Evolutionary conservation across 2,113 vertebrate genomes (phyloP).

Genomic region (Barnardius zonarius): DNA sequence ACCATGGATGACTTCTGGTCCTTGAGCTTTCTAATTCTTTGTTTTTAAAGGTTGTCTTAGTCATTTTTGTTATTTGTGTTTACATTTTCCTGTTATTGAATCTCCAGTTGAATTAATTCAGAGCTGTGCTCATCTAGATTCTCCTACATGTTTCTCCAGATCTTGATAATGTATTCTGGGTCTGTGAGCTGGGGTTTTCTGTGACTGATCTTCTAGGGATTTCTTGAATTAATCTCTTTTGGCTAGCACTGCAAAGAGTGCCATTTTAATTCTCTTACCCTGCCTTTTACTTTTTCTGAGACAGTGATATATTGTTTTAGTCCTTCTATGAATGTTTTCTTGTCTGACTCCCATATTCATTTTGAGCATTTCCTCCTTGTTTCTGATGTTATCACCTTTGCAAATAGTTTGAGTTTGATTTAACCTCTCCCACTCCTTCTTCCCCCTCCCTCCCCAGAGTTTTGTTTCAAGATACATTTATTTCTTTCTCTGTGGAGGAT

Average conservation of each 20-base stretch:
- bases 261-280: background rate
- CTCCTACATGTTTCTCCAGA: background rate
- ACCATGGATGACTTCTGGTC: background rate
- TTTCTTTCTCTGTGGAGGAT: background rate
- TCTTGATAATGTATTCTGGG: background rate
- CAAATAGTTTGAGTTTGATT: background rate
- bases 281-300: background rate
- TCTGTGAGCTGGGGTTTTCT: background rate
- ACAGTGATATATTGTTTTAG: background rate
- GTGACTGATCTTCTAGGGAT: background rate
- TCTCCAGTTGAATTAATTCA: background rate
- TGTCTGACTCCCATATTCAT: background rate
- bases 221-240: conserved; percentile 15
- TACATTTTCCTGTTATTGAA: conserved; percentile 3
- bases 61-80: conserved; percentile 8
- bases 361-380: background rate
- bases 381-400: background rate
- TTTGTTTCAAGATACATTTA: background rate
- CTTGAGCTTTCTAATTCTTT: background rate
- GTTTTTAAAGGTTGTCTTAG: conserved; percentile 5
- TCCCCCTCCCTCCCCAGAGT: background rate
- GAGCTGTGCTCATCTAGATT: background rate
- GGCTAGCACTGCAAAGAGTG: background rate
- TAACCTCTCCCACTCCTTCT: background rate
- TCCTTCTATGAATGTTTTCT: background rate